Conservation (phyloP, 2,113 vertebrate species). For the Monopterus albus region DNA sequence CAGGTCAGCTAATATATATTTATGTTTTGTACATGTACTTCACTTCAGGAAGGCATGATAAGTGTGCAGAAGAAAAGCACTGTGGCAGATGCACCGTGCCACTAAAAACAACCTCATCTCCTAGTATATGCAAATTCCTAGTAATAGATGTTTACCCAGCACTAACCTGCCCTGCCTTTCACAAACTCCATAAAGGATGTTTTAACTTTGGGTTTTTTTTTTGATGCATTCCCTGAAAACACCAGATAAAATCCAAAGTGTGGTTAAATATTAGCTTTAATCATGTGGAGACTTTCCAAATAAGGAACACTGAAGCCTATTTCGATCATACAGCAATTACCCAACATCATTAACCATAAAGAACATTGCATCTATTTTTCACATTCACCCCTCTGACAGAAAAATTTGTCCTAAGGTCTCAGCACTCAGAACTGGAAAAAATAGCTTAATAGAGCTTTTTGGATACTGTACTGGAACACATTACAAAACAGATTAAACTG, state of each 20-base stretch:
- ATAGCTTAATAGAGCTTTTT: not conserved
- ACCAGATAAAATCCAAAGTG: not conserved
- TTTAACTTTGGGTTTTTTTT: too few relatives aligned
- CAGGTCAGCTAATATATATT: too few relatives aligned
- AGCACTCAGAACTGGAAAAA: not conserved
- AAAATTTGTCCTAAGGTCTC: not conserved
- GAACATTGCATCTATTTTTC: conserved; percentile 16
- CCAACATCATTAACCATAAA: conserved; percentile 8
- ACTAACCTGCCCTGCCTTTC: conserved; percentile 9
- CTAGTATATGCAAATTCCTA: conserved; percentile 28
- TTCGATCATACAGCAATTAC: conserved; percentile 36
- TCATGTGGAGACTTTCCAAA: conserved; percentile 3
- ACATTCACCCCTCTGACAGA: conserved; percentile 1
- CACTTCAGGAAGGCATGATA: conserved; percentile 17
- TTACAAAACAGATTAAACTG: not conserved
- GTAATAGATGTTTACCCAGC: conserved; percentile 41
- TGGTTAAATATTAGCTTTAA: conserved; percentile 49
- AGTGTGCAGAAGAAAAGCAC: conserved; percentile 6
- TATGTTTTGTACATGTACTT: too few relatives aligned
- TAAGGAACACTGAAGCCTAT: not conserved
- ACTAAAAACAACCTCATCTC: conserved; percentile 45
- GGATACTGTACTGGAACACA: not conserved
- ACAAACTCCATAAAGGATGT: too few relatives aligned
- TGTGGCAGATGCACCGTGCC: conserved; percentile 28
- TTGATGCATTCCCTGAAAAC: conserved; percentile 10